phyloP scores from a whole-genome alignment of 1,140 invertebrate species.

The Diorhabda elongata region DNA sequence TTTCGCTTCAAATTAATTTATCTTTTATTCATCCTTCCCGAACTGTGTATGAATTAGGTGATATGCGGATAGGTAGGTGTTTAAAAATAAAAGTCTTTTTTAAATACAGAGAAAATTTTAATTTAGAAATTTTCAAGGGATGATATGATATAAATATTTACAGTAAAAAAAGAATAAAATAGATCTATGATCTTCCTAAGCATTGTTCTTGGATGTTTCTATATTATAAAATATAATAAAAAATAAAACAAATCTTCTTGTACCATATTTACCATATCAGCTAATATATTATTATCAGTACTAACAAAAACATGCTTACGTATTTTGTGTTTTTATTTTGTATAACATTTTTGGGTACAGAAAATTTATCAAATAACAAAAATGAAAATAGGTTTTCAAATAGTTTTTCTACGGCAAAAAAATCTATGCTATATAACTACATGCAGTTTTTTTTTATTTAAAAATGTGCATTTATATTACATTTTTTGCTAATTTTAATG shows the following conservation, averaged over 20 bases:
- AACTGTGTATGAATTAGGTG: too few relatives aligned
- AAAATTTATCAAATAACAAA: conserved; percentile 29
- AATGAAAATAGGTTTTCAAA: conserved; percentile 15
- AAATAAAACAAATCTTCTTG: conserved; percentile 32
- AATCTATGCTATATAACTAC: conserved; percentile 38
- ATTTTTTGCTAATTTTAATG: conserved; percentile 42
- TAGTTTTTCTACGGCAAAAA: conserved; percentile 35
- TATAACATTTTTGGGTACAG: conserved; percentile 18
- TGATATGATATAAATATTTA: conserved; percentile 53
- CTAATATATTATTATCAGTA: conserved; percentile 8
- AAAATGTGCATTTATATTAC: conserved; percentile 46
- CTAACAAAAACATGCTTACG: conserved; percentile 21
- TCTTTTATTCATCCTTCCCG: too few relatives aligned
- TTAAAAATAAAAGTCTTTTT: conserved; percentile 27
- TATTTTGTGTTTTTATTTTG: conserved; percentile 7
- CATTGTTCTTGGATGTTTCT: conserved; percentile 29
- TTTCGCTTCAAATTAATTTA: too few relatives aligned
- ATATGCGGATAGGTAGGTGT: too few relatives aligned
- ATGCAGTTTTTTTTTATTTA: conserved; percentile 41
- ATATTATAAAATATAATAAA: conserved; percentile 40
- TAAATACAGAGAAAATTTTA: conserved; percentile 52
- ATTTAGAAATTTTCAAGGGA: conserved; percentile 51
- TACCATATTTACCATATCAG: conserved; percentile 18
- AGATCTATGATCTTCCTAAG: conserved; percentile 36
- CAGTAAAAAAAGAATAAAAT: conserved; percentile 41